Base-by-base conservation (phyloP, 1,140 invertebrate genomes). In the Aradophagus sp. region DNA sequence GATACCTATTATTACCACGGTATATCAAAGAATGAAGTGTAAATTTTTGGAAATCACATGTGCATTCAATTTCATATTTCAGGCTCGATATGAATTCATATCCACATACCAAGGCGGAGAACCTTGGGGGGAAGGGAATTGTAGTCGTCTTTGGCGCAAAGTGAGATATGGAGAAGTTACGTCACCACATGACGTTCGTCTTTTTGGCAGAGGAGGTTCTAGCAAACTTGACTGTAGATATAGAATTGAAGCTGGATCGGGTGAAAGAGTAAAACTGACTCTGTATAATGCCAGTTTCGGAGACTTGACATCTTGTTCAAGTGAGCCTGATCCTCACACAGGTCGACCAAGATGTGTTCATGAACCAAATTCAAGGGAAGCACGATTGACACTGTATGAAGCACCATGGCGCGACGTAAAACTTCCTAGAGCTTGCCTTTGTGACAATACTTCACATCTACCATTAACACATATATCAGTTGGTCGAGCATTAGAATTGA, bases 81-180 rank as follows among this genome's bases (percentile, higher is more conserved):
- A 86, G 83, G 84, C 84, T 6, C 76, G 92, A 47, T 95, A 95
- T 79, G 94, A 96, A 80, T 95, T 96, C 72, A 90, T 95, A 1
- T 92, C 94, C 76, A 94, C 93, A 0, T 83, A 91, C 32, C 87
- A 94, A 52, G 91, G 90, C 12, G 92, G 92, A 1, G 90, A 92
- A 41, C 81, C 86, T 0, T 91, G 89, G 89, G 86, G 88, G 1
- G 88, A 88, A 0, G 83, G 84, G 7, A 70, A 81, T 10, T 90
- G 89, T 73, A 84, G 84, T 44, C 74, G 90, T 11, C 62, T 90
- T 0, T 90, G 89, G 80, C 83, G 86, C 1, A 84, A 86, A 16
- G 87, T 87, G 0, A 83, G 84, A 17, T 84, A 87, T 0, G 92
- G 92, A 1, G 85, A 88, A 12, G 85, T 94, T 13, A 87, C 86